Evolutionary conservation across 2,888 invertebrate genomes (phyloP).

Genomic region (Diarsia dahlii): DNA sequence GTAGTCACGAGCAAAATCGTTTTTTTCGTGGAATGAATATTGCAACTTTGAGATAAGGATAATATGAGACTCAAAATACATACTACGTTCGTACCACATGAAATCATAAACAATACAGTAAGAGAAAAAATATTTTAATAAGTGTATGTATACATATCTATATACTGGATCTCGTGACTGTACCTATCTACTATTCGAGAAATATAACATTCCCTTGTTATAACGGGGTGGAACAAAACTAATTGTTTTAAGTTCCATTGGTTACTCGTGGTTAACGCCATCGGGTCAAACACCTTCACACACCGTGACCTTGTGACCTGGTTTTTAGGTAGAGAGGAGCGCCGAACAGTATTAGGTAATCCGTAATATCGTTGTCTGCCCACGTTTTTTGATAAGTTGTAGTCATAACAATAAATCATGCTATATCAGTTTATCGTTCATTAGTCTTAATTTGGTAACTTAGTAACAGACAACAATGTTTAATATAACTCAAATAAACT

Average conservation of each 20-base stretch:
- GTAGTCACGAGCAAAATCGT: not conserved
- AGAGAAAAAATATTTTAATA: not conserved
- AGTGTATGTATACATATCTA: too few species aligned
- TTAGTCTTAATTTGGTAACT: not conserved
- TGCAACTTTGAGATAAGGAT: not conserved
- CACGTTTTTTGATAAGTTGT: conserved; percentile 24
- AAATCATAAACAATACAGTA: not conserved
- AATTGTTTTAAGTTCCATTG: not conserved
- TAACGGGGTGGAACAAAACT: conserved; percentile 10
- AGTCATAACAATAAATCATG: conserved; percentile 7
- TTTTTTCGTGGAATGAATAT: not conserved
- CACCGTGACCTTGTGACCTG: conserved; percentile 38
- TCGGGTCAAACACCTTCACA: conserved; percentile 32
- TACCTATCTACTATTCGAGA: not conserved
- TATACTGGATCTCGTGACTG: too few species aligned
- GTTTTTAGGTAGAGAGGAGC: conserved; percentile 30
- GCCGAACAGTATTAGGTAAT: conserved; percentile 17
- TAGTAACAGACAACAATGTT: not conserved
- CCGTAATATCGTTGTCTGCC: conserved; percentile 18
- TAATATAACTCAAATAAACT: too few species aligned
- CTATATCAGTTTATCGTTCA: not conserved
- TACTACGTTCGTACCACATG: not conserved
- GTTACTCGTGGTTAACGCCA: not conserved
- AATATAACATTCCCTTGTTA: not conserved
- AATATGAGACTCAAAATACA: not conserved